Conservation (phyloP, 1,140 invertebrate genomes). For the Lerema accius region DNA sequence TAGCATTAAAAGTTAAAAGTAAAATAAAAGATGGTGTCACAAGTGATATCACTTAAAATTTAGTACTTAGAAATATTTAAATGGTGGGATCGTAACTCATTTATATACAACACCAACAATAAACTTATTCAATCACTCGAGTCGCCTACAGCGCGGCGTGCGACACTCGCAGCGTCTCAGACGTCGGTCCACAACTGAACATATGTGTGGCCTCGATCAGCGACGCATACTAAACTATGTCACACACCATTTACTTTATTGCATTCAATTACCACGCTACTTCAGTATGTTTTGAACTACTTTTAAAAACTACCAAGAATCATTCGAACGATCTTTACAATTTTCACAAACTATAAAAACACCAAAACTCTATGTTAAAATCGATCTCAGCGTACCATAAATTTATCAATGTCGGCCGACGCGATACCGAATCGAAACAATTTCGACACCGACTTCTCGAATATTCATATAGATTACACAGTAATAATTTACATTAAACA, state of each 20-base stretch:
- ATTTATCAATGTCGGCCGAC: conserved; percentile 35
- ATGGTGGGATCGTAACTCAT: conserved; percentile 81
- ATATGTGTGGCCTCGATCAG: conserved; percentile 15
- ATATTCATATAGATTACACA: conserved; percentile 62
- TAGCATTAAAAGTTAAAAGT: conserved; percentile 68
- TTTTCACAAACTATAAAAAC: conserved; percentile 55
- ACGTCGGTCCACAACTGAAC: conserved; percentile 22
- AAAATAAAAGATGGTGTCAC: conserved; percentile 68
- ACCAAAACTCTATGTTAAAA: conserved; percentile 43
- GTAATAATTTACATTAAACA: conserved; percentile 78
- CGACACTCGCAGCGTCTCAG: conserved; percentile 31
- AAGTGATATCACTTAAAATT: conserved; percentile 75
- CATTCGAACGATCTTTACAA: conserved; percentile 48
- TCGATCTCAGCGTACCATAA: conserved; percentile 28
- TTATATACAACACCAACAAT: conserved; percentile 81
- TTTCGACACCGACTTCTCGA: no score
- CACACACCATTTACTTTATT: conserved; percentile 69
- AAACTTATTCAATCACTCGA: conserved; percentile 78
- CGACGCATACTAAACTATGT: conserved; percentile 51
- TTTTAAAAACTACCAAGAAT: conserved; percentile 56
- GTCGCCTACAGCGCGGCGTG: conserved; percentile 67
- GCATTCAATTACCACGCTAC: conserved; percentile 73
- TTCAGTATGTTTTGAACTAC: conserved; percentile 72
- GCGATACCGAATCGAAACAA: conserved; percentile 10
- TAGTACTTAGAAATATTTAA: conserved; percentile 80